A percentile compares a stretch with the other conserved stretches of the same genome.
Evolutionary conservation across 2,888 invertebrate species (phyloP).

Genomic region (Lasioglossum lativentre): DNA sequence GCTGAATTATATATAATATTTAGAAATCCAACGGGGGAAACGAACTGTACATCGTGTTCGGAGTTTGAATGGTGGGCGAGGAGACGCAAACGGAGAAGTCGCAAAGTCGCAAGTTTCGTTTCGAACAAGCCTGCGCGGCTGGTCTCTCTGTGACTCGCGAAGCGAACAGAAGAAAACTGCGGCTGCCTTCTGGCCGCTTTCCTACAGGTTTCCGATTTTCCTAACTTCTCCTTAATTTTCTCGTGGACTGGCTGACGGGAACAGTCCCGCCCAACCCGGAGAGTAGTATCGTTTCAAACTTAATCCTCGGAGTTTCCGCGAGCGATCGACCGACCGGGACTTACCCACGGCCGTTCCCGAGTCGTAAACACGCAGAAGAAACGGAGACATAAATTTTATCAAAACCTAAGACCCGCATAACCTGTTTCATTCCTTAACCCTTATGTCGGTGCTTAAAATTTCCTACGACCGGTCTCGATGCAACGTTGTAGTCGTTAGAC

Average conservation of each 20-base stretch:
- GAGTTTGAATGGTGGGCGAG: neutral
- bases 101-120: slow-evolving; percentile 17
- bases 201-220: slow-evolving; percentile 30
- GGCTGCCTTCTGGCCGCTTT: slow-evolving; percentile 30
- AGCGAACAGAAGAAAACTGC: slow-evolving; percentile 11
- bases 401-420: neutral
- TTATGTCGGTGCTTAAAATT: neutral
- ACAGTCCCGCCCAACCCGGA: neutral
- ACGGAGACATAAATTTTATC: neutral
- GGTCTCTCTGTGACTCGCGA: neutral
- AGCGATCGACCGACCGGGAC: neutral
- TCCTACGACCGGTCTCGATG: neutral
- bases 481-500: neutral
- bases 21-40: slow-evolving; percentile 8
- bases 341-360: neutral
- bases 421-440: neutral
- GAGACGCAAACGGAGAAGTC: neutral
- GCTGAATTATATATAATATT: slow-evolving; percentile 21
- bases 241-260: neutral
- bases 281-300: slow-evolving; percentile 10
- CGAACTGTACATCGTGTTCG: neutral
- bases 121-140: slow-evolving; percentile 26
- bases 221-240: slow-evolving; percentile 31
- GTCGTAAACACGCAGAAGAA: neutral
- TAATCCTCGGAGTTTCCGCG: slow-evolving; percentile 14